Conservation (phyloP, 2,797 vertebrate species). For the Allobates femoralis region DNA sequence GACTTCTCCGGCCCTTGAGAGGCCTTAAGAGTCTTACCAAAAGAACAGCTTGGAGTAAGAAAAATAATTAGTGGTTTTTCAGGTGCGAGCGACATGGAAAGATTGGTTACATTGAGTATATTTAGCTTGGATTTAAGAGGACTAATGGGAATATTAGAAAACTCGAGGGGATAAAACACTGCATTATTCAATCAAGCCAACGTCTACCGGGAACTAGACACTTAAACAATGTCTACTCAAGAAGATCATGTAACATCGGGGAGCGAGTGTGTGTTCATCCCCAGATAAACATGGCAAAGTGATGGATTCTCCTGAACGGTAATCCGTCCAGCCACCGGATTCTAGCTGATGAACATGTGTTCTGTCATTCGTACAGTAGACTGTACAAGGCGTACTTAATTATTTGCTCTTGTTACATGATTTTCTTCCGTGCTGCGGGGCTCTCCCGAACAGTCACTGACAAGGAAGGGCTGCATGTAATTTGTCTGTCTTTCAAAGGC, state of each 20-base stretch:
- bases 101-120: constrained; percentile 49
- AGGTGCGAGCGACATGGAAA: constrained; percentile 43
- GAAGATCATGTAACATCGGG: constrained; percentile 44
- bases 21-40: neutral
- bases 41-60: constrained; percentile 24
- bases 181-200: constrained; percentile 56
- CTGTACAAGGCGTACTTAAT: constrained; percentile 53
- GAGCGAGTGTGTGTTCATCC: constrained; percentile 38
- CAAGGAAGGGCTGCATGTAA: constrained; percentile 59
- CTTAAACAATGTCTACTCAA: constrained; percentile 48
- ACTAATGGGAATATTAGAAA: constrained; percentile 56
- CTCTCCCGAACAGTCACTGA: constrained; percentile 34
- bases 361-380: constrained; percentile 62
- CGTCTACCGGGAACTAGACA: constrained; percentile 38
- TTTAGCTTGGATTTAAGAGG: constrained; percentile 48
- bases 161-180: constrained; percentile 43
- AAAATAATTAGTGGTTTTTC: constrained; percentile 59
- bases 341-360: constrained; percentile 56
- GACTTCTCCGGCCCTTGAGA: neutral
- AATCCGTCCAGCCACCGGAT: constrained; percentile 47
- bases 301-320: constrained; percentile 32
- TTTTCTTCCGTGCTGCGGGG: constrained; percentile 60
- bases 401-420: constrained; percentile 60
- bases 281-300: constrained; percentile 36
- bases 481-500: constrained; percentile 56